Evolutionary conservation across 2,888 invertebrate genomes (phyloP), one percentile per base, ranked within the genome.

Genomic region (Drosophila borealis): DNA sequence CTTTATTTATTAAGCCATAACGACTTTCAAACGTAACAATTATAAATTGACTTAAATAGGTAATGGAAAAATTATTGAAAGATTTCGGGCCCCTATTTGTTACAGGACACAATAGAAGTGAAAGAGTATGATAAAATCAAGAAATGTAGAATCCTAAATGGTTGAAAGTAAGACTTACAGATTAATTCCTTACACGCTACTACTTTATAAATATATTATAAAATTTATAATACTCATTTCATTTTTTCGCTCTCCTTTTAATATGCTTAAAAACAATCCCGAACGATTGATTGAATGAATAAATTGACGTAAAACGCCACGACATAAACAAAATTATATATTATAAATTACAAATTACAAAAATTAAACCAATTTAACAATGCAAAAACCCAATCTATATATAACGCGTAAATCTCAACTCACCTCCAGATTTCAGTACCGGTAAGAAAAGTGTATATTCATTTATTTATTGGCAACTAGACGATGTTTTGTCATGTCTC

Each of bases 361-460:
- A 67, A 57, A 46, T 5, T 29, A 33, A 45, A 46, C 25, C 49
- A 66, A 57, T 57, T 54, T 34, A 29, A 64, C 67, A 49, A 46
- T 65, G 46, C 21, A 49, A 54, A 76, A 76, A 57, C 21, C 37
- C 48, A 65, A 57, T 42, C 44, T 44, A 62, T 25, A 25, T 46
- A 59, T 67, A 51, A 69, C 55, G 49, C 67, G 71, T 49, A 51
- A 73, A 80, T 70, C 70, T 74, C 78, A 70, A 78, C 84, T 72
- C 72, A 81, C 74, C 77, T 78, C 73, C 88, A 90, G 90, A 90
- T 90, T 85, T 90, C 90, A 80, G 90, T 90, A 81, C 90, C 90
- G 90, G 90, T 90, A 90, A 90, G 90, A 90, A 82, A 80, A 72
- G 75, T 79, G 70, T 81, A 67, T 83, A 76, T 81, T 50, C 57